These are phyloP conservation scores for Caenorhabditis sinica DNA, from an alignment of 2,888 invertebrate genomes.

Conservation along the genomic window DNA sequence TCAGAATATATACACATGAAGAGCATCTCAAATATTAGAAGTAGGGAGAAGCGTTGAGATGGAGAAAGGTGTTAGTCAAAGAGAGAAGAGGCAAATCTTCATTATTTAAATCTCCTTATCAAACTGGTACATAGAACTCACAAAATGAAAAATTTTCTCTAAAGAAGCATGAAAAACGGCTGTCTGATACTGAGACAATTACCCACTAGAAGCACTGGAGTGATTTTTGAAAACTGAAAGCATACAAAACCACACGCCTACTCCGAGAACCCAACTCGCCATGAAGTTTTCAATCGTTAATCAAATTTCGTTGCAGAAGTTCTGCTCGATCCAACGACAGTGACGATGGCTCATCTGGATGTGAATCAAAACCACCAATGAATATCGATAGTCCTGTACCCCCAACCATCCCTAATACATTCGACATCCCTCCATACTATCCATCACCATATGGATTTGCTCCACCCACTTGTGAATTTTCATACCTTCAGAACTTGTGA, in stretches of 20 bases:
- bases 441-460: conserved; percentile 56
- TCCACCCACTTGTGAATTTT: conserved; percentile 54
- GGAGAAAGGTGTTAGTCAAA: conserved; percentile 19
- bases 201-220: too few relatives aligned
- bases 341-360: conserved; percentile 75
- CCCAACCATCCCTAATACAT: conserved; percentile 37
- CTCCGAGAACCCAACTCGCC: too few relatives aligned
- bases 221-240: too few relatives aligned
- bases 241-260: too few relatives aligned
- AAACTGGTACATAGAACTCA: too few relatives aligned
- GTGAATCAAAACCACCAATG: conserved; percentile 69
- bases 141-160: too few relatives aligned
- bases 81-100: not conserved
- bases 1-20: conserved; percentile 33
- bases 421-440: conserved; percentile 50
- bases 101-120: too few relatives aligned
- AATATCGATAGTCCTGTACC: conserved; percentile 55
- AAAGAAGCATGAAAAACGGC: too few relatives aligned
- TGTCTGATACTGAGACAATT: too few relatives aligned
- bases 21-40: conserved; percentile 52
- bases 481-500: conserved; percentile 66
- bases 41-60: conserved; percentile 7
- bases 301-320: conserved; percentile 38
- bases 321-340: conserved; percentile 68
- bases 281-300: too few relatives aligned